phyloP scores from a whole-genome alignment of 2,113 vertebrate genomes.

The Lampris megalopsis region DNA sequence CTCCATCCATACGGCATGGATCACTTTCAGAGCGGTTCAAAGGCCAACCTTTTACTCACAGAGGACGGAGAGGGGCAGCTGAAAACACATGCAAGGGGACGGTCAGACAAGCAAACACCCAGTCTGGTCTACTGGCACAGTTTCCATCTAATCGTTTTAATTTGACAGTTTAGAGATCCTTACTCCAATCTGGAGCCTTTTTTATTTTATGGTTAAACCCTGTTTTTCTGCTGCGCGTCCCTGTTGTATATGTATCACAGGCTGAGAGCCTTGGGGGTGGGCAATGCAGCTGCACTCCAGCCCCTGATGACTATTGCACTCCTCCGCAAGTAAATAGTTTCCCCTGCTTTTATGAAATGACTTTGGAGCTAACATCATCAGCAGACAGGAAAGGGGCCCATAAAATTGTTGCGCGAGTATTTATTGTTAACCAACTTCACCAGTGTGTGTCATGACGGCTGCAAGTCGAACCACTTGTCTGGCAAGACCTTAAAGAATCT shows the following conservation, averaged over 20 bases:
- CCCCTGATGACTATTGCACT: conserved; percentile 54
- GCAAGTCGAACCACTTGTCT: conserved; percentile 38
- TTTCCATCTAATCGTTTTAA: conserved; percentile 57
- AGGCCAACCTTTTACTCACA: conserved; percentile 79
- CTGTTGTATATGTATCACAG: conserved; percentile 8
- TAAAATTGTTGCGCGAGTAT: conserved; percentile 54
- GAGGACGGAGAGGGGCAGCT: conserved; percentile 74
- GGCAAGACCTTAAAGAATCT: conserved; percentile 39
- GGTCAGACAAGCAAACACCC: conserved; percentile 63
- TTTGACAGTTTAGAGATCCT: conserved; percentile 58
- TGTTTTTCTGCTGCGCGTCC: conserved; percentile 59
- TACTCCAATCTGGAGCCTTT: conserved; percentile 42
- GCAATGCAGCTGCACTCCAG: conserved; percentile 54
- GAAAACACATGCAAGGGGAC: conserved; percentile 66
- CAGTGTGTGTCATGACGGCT: conserved; percentile 49
- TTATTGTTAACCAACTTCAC: conserved; percentile 63
- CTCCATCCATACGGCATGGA: conserved; percentile 79
- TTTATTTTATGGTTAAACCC: conserved; percentile 52
- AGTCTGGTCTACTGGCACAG: conserved; percentile 62
- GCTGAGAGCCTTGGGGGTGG: conserved; percentile 35
- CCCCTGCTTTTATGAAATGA: conserved; percentile 56
- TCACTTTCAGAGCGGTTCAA: conserved; percentile 82
- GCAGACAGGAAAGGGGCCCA: conserved; percentile 46
- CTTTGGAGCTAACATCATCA: conserved; percentile 55
- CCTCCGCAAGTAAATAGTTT: conserved; percentile 42